Base-by-base conservation (phyloP, 2,888 invertebrate species). In the Dendrolimus pini region DNA sequence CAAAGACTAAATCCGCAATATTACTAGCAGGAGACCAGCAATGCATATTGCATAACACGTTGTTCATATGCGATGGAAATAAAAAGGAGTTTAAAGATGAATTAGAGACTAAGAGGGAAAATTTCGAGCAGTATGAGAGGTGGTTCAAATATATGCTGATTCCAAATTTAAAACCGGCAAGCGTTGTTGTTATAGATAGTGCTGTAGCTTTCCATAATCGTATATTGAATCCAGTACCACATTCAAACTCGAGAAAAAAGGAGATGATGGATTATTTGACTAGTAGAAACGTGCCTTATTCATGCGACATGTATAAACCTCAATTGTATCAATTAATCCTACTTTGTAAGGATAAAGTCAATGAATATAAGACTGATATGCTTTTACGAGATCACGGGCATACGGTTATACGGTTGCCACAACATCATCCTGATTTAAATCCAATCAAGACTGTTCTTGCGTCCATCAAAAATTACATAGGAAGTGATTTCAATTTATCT, bases 251-350 rank as follows among this genome's bases (percentile, higher is more conserved):
- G 1, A 65, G 64, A 59, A 71, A 68, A 57, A 69, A 69, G 53
- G 72, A 74, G 53, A 70, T 74, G 65, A 70, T 72, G 69, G 74
- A 74, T 56, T 72, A 69, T 59, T 60, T 74, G 54, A 66, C 70
- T 41, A 65, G 66, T 2, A 65, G 69, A 59, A 68, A 69, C 52
- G 66, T 74, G 61, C 72, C 72, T 60, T 69, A 68, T 55, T 59
- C 71, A 0, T 57, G 62, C 7, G 70, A 69, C 55, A 72, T 72
- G 72, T 72, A 72, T 58, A 72, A 72, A 59, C 62, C 71, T 7
- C 71, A 74, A 42, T 42, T 74, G 1, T 71, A 72, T 56, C 72
- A 72, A 59, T 60, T 74, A 60, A 67, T 74, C 1, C 58, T 68
- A 60, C 63, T 69, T 58, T 63, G 68, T 56, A 71, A 71, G 59